Evolutionary conservation across 2,888 invertebrate genomes (phyloP), one percentile per base, ranked within the genome.

Genomic region (Micoletzkya japonica): DNA sequence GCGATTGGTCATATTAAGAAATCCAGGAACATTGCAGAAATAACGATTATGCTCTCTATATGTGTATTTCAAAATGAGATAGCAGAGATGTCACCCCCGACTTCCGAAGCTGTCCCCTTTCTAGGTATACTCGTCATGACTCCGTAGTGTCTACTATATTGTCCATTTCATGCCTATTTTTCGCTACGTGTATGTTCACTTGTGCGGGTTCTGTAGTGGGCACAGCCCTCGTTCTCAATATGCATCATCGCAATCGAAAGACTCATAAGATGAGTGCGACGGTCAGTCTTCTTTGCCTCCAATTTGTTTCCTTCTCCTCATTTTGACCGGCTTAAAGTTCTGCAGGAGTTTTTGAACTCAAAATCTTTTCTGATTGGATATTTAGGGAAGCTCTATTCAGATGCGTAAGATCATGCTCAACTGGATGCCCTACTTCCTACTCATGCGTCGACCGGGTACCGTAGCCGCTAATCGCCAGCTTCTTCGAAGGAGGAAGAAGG

Each of bases 31-130:
- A 20, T 70, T 74, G 59, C 67, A 81, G 81, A 81, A 71, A 80
- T 81, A 59, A 80, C 81, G 0, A 77, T 81, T 49, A 79, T 81
- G 81, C 74, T 81, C 7, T 81, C 81, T 20, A 81, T 81, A 67
- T 81, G 81, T 49, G 79, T 81, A 32, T 81, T 81, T 59, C 81
- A 81, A 77, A 81, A 81, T 61, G 77, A 81, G 61, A 79, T 81
- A 7, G 76, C 79, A 7, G 81, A 81, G 69, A 59, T 81, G 49
- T 81, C 81, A 10, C 81, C 81, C 2, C 79, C 81, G 0, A 81
- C 81, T 14, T 78, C 78, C 4, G 78, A 81, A 70, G 76, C 81
- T 24, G 78, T 80, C 20, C 79, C 79, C 17, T 78, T 81, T 56
- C 59, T 80, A 34, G 75, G 80, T 74, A 2, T 57, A 63, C 6